Base-by-base conservation (phyloP, 2,113 vertebrate species). In the Tachuris rubrigastra region DNA sequence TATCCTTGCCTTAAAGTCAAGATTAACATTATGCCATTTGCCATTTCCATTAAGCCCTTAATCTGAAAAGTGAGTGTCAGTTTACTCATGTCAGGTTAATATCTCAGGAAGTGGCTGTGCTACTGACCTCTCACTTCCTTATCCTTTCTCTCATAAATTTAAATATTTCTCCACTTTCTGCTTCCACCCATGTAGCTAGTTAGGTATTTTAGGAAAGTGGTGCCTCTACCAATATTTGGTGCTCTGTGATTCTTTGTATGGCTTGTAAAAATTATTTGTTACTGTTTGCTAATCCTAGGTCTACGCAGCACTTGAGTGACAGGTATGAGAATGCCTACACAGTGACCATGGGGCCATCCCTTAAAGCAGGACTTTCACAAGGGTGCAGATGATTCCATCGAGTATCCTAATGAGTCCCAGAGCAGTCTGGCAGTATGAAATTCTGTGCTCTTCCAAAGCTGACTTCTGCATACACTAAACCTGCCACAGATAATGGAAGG, bases 11-110 rank as follows among this genome's bases (percentile, higher is more conserved):
- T 94, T 50, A 93, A 93, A 93, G 46, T 58, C 7, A 4, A 93
- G 89, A 95, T 95, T 93, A 90, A 82, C 62, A 25, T 85, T 82
- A 49, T 89, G 66, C 56, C 53, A 52, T 93, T 97, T 94, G 37
- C 79, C 78, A 14, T 80, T 96, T 92, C 66, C 49, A 82, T 90
- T 95, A 95, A 96, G 47, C 50, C 69, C 27, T 96, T 88, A 73
- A 95, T 91, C 74, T 89, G 69, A 91, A 85, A 87, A 90, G 63
- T n/a, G 90, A 86, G 35, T 77, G 63, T 53, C 79, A 52, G 25
- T 92, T 88, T 83, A 88, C 67, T 53, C 7, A 44, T 65, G 53
- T 46, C 50, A 86, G 55, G 59, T 84, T 95, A 73, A 85, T 42
- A 27, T 91, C 68, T 77, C 52, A 59, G 21, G 21, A 56, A 85